phyloP scores from a whole-genome alignment of 1,140 invertebrate species.

The Saccostrea glomerata region DNA sequence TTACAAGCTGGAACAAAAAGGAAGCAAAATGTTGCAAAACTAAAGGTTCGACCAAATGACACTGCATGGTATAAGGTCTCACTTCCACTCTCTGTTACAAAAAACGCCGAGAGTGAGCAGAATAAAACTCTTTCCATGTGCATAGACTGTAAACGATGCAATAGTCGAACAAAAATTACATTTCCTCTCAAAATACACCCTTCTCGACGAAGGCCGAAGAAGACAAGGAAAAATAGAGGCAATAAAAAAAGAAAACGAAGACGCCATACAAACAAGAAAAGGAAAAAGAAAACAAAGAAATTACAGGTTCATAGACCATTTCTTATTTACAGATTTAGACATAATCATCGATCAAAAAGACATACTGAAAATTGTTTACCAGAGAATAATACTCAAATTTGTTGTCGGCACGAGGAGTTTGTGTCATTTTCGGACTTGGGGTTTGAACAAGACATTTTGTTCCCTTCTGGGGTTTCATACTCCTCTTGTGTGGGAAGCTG shows the following conservation, averaged over 20 bases:
- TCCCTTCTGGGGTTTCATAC: not conserved
- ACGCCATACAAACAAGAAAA: not conserved
- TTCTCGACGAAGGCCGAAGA: not conserved
- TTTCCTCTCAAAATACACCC: conserved; percentile 1
- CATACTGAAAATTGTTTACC: not conserved
- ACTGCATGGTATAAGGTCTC: conserved; percentile 23
- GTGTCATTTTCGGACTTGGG: conserved; percentile 21
- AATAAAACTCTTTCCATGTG: conserved; percentile 2
- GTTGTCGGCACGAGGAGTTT: not conserved
- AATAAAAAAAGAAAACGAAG: not conserved
- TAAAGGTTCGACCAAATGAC: not conserved
- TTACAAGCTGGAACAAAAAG: not conserved
- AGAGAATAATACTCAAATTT: not conserved
- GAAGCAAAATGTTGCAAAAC: not conserved
- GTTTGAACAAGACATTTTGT: not conserved
- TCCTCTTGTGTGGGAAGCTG: not conserved
- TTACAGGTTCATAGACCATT: conserved; percentile 12
- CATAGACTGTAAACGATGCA: conserved; percentile 15
- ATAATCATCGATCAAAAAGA: conserved; percentile 1
- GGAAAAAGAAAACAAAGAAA: not conserved
- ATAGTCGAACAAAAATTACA: not conserved
- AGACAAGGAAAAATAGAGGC: not conserved
- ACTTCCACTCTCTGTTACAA: not conserved
- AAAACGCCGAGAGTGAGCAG: not conserved
- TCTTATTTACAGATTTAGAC: conserved; percentile 7